Conservation (phyloP, 2,888 invertebrate species). For the Dryadula phaetusa region DNA sequence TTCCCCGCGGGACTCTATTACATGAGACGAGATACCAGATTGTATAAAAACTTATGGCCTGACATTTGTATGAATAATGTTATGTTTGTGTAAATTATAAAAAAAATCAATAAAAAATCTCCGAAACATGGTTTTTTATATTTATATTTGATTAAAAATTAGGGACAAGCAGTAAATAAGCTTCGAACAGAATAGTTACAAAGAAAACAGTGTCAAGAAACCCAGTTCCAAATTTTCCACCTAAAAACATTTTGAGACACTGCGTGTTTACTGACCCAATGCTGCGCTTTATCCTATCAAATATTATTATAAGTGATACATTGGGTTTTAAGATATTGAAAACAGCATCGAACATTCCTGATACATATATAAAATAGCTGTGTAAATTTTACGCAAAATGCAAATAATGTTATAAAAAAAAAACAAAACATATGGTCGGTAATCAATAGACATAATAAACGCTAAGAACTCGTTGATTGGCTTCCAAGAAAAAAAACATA, state of each 20-base stretch:
- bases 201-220: too few relatives aligned
- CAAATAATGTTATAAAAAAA: background rate
- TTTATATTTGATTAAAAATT: too few relatives aligned
- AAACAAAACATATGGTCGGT: background rate
- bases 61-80: background rate
- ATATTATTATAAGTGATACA: background rate
- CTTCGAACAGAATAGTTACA: too few relatives aligned
- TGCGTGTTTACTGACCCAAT: too few relatives aligned
- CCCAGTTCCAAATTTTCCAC: too few relatives aligned
- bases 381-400: background rate
- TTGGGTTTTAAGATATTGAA: background rate
- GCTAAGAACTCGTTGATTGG: too few relatives aligned
- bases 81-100: background rate
- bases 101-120: too few relatives aligned
- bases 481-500: too few relatives aligned
- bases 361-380: background rate
- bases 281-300: background rate
- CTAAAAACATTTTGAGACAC: too few relatives aligned
- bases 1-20: slow-evolving; percentile 11
- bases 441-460: background rate
- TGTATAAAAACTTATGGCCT: background rate
- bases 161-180: too few relatives aligned
- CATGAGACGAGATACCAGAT: slow-evolving; percentile 10
- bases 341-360: background rate
- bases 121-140: too few relatives aligned